Base-by-base conservation (phyloP, 2,888 invertebrate genomes). In the Formica aserva region DNA sequence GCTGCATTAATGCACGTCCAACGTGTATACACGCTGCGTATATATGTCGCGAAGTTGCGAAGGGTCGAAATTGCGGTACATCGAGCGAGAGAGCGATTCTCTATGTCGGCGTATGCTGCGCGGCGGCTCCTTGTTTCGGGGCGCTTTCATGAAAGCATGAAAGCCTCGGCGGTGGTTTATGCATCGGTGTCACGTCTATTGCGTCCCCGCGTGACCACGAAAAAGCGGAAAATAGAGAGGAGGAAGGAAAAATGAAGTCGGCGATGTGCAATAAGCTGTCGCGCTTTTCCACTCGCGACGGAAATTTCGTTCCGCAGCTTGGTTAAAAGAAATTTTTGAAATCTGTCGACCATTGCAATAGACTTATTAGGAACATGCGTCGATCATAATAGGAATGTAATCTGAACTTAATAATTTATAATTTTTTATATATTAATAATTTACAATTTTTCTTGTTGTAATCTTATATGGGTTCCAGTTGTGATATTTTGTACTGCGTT, bases 161-260 rank as follows among this genome's bases (percentile, higher is more conserved):
- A 75, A 80, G 76, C 75, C 22, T 26, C 18, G 26, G 22, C 35
- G 78, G 75, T 74, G 78, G 60, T 80, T 80, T 74, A 45, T 74
- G 75, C 78, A 45, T 80, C 60, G 76, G 57, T 80, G 57, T 75
- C 75, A 55, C 71, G 45, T 78, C 78, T 72, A 78, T 78, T 60
- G 74, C 78, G 45, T 66, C 26, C 38, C 66, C 45, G 55, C 52
- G 45, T 55, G 35, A 41, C 55, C 78, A 15, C 32, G 57, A 45
- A 66, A 45, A 55, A 11, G 48, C 29, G 76, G 52, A 45, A 66
- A 78, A 80, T 57, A 41, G 57, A 67, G 41, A 65, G 41, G 15
- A 45, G 32, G 62, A 26, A 60, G 65, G 41, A 52, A 62, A 65
- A 57, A 45, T 62, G 8, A 82, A 62, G 45, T 57, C 41, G 41